Evolutionary conservation across 2,113 vertebrate genomes (phyloP), one percentile per base, ranked within the genome.

Genomic region (Proteles cristata): DNA sequence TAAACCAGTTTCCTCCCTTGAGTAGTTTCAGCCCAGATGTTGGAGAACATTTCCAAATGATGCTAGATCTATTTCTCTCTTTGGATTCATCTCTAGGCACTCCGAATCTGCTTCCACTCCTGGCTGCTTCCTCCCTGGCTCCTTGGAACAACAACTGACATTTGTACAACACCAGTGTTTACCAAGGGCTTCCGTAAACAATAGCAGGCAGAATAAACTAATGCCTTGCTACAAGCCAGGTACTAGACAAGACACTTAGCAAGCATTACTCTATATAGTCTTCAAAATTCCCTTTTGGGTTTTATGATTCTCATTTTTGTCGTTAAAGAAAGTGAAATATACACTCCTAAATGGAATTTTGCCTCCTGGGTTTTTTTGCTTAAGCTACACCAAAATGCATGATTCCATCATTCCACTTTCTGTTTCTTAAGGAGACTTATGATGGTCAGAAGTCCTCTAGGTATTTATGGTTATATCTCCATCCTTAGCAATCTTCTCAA

Each of bases 401-500:
- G 33, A 81, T 84, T 73, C 14, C 58, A 12, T 90, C 55, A 61
- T 80, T 53, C 19, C 23, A 77, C 12, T 89, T 43, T 71, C 80
- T 93, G 3, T 85, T 96, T 88, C 73, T 92, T 94, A 58, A 84
- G 71, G 48, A 96, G 80, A 95, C 16, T 3, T 61, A 8, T 17
- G 43, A 93, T 55, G 25, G 9, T 76, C 31, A 53, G 31, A 95
- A 69, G 76, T 39, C 25, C 82, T 65, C 39, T 81, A 73, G 50
- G 48, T 55, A 90, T 76, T 88, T 94, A 86, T 50, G 45, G 61
- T 92, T 92, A 33, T 93, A 53, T 50, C 31, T 55, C 31, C 33
- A 35, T 79, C n/a, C 79, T 96, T 91, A 73, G 71, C 15, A 43
- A 88, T 84, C 43, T 11, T 48, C 76, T 81, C 65, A 94, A 77